Evolutionary conservation across 1,140 invertebrate species (phyloP).

Genomic region (Yoshiicerus persimilis): DNA sequence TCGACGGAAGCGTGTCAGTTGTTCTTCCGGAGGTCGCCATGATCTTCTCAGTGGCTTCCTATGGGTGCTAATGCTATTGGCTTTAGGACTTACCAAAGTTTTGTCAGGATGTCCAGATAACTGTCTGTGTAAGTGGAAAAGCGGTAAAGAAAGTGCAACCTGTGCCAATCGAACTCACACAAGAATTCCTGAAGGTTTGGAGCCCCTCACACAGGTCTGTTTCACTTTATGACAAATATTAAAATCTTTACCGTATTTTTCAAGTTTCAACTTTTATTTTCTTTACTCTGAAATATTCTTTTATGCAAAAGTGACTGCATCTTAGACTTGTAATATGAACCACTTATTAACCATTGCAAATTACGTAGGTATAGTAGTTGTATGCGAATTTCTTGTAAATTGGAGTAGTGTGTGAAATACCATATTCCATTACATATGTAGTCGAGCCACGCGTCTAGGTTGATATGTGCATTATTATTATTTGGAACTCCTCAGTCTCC

Average conservation of each 20-base stretch:
- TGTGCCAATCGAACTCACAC: slow-evolving; percentile 72
- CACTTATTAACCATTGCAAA: no score
- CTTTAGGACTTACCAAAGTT: slow-evolving; percentile 25
- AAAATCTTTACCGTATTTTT: not conserved
- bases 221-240: not conserved
- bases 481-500: no score
- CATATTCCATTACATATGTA: no score
- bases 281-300: no score
- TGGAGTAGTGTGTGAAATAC: no score
- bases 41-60: slow-evolving; percentile 3
- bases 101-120: slow-evolving; percentile 61
- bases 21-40: not conserved
- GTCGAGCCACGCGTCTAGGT: no score
- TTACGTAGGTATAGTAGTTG: no score
- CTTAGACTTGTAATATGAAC: no score
- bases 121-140: slow-evolving; percentile 84
- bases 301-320: no score
- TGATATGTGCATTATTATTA: no score
- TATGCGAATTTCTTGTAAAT: no score
- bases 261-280: no score
- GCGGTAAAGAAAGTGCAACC: slow-evolving; percentile 77
- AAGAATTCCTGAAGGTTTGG: slow-evolving; percentile 67
- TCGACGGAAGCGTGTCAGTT: not conserved
- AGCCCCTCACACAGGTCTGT: slow-evolving; percentile 67
- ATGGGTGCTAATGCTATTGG: slow-evolving; percentile 19